Evolutionary conservation across 2,888 invertebrate species (phyloP).

Genomic region (Unio delphinus): DNA sequence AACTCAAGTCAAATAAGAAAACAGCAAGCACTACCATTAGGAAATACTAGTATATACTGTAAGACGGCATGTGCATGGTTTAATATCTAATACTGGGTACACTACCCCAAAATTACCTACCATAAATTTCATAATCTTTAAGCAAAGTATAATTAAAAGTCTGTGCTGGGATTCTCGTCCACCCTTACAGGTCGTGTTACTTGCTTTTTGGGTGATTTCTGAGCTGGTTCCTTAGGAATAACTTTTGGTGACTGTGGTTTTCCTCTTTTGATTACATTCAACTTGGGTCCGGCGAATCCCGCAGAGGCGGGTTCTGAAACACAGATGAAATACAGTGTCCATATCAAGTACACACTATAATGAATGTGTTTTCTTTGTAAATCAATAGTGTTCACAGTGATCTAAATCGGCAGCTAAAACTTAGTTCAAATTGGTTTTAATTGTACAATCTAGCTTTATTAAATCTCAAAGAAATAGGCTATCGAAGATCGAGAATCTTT

Average conservation of each 20-base stretch:
- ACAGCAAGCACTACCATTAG: too few relatives aligned
- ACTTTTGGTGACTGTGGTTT: conserved; percentile 15
- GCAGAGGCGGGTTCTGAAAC: conserved; percentile 9
- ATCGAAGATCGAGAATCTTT: too few relatives aligned
- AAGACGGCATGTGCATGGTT: too few relatives aligned
- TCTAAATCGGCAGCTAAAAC: too few relatives aligned
- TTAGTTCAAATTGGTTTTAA: too few relatives aligned
- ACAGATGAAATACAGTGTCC: background rate
- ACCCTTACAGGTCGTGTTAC: conserved; percentile 1
- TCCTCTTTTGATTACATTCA: conserved; percentile 22
- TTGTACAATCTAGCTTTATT: too few relatives aligned
- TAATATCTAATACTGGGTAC: background rate
- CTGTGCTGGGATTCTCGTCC: conserved; percentile 25
- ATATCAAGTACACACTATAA: too few relatives aligned
- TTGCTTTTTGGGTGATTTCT: conserved; percentile 13
- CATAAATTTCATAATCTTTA: background rate
- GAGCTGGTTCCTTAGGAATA: conserved; percentile 14
- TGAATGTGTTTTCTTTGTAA: too few relatives aligned
- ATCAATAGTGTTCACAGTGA: too few relatives aligned
- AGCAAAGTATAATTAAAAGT: conserved; percentile 13
- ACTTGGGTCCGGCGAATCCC: conserved; percentile 18
- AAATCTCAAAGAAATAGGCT: too few relatives aligned
- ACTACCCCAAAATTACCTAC: background rate
- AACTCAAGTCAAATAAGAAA: too few relatives aligned
- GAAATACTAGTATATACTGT: too few relatives aligned